Evolutionary conservation across 2,113 vertebrate genomes (phyloP).

Genomic region (Tetrao urogallus): DNA sequence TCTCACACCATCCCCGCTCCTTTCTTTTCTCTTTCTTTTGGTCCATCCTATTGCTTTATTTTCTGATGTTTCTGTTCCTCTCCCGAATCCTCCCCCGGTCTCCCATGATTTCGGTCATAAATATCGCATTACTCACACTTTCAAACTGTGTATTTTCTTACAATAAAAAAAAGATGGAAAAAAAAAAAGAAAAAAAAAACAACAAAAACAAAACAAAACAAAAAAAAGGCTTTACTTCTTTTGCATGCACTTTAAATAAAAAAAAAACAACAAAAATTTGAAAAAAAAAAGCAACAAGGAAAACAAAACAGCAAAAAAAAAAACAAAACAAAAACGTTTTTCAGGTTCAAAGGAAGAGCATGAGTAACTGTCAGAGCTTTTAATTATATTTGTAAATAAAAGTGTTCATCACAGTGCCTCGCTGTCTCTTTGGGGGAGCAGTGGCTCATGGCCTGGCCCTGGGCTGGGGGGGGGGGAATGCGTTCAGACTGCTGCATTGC

Average conservation of each 20-base stretch:
- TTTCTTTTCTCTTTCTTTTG: conserved; percentile 3
- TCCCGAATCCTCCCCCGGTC: too few species aligned
- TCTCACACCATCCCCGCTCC: conserved; percentile 77
- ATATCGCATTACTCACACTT: conserved; percentile 91
- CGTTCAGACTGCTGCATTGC: too few species aligned
- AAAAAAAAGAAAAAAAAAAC: too few species aligned
- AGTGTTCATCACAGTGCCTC: conserved; percentile 91
- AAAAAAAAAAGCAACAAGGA: not conserved
- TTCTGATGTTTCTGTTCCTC: too few species aligned
- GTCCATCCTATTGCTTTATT: too few species aligned
- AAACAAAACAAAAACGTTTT: conserved; percentile 68
- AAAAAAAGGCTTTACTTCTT: conserved; percentile 94
- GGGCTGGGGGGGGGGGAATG: too few species aligned
- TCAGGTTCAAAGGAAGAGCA: conserved; percentile 92
- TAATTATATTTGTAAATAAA: conserved; percentile 99
- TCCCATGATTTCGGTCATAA: conserved; percentile 74
- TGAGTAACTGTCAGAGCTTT: conserved; percentile 97
- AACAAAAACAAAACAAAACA: too few species aligned
- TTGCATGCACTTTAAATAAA: conserved; percentile 98
- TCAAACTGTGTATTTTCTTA: conserved; percentile 96
- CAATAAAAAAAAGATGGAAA: conserved; percentile 83
- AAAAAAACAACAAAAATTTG: not conserved
- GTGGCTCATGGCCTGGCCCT: not conserved
- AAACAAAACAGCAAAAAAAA: not conserved
- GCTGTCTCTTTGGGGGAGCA: conserved; percentile 78